A percentile compares a stretch with the other conserved stretches of the same genome.
phyloP scores from a whole-genome alignment of 35 echinoderm and acorn worm genomes.

The Chiridota heheva region DNA sequence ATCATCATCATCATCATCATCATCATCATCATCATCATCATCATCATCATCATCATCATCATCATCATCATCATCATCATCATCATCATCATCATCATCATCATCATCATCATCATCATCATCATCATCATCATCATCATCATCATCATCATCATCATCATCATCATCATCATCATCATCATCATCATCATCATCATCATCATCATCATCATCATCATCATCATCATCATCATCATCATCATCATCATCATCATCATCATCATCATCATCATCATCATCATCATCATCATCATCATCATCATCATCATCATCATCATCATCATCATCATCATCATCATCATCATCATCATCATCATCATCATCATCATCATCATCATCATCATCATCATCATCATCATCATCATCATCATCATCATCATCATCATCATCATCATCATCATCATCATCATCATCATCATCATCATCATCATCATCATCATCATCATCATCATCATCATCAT shows the following conservation, averaged over 20 bases:
- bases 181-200: slow-evolving; percentile 18
- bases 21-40: background rate
- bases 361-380: background rate
- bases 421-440: too few species aligned
- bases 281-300: background rate
- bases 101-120: background rate
- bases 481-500: background rate
- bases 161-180: slow-evolving; percentile 11
- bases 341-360: too few species aligned
- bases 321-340: background rate
- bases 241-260: background rate
- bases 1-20: background rate
- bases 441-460: background rate
- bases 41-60: background rate
- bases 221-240: too few species aligned
- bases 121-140: slow-evolving; percentile 14
- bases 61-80: background rate
- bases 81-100: background rate
- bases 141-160: background rate
- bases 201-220: too few species aligned
- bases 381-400: background rate
- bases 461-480: background rate
- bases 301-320: background rate
- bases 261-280: background rate
- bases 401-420: background rate